Base-by-base conservation (phyloP, 1,140 invertebrate species). In the Onthophagus taurus region DNA sequence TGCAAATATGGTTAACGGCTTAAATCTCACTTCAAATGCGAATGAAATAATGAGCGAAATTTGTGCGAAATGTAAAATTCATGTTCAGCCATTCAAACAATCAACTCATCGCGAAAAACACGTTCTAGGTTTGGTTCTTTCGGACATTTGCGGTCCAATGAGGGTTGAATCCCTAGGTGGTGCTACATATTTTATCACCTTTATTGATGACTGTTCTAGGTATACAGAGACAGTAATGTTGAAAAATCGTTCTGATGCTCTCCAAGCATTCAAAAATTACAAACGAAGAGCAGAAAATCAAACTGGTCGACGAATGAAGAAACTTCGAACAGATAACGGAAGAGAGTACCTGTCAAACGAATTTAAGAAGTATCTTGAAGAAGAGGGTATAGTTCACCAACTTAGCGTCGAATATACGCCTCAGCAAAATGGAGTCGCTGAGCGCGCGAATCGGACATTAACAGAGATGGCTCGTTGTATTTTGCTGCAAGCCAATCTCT, bases 401-500 rank as follows among this genome's bases (percentile, higher is more conserved):
- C 18, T 44, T 11, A 59, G 52, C 4, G 51, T 54, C 23, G n/a
- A 20, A 45, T 55, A 4, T 61, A 58, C 49, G 7, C 63, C 63
- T 12, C 43, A 69, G 46, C 55, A 61, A 43, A 66, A 67, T 47
- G 61, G 59, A 9, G 45, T 63, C 2, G 49, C 53, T 18, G 63
- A 61, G 47, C 31, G 58, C 8, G 8, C 26, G 21, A 61, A 61
- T 39, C 17, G 48, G 8, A 49, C 47, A 11, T 23, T 55, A 12
- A 9, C 49, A 11, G 50, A 51, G 6, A 45, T 26, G 23, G 46
- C 35, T 42, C 44, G 53, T 30, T 51, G 47, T 37, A 19, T 61
- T 26, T 16, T 59, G 12, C 38, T 50, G 3, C 41, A 60, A 23
- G 48, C 55, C 1, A 23, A 26, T 23, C 30, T 59, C n/a, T n/a